These are phyloP conservation scores for Pheosia gnoma DNA, from an alignment of 2,888 invertebrate genomes.

Conservation along the genomic window DNA sequence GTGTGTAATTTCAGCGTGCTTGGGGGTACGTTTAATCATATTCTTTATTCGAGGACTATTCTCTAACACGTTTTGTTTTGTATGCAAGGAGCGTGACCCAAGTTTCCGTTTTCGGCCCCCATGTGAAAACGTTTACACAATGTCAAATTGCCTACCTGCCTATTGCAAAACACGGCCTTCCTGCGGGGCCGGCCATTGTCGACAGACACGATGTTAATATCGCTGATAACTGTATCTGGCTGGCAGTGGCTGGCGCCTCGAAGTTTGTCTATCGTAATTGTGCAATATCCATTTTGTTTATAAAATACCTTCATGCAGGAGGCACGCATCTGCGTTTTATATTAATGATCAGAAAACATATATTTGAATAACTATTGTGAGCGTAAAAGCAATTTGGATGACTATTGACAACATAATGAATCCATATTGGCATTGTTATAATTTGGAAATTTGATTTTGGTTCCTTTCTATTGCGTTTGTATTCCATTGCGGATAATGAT, in stretches of 20 bases:
- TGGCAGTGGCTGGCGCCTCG: conserved; percentile 29
- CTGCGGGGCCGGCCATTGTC: conserved; percentile 55
- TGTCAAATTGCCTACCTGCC: conserved; percentile 71
- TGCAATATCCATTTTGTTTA: conserved; percentile 31
- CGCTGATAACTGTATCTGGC: conserved; percentile 44
- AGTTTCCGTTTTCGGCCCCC: conserved; percentile 73
- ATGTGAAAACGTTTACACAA: conserved; percentile 78
- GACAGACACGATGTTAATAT: conserved; percentile 43
- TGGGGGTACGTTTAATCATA: conserved; percentile 30
- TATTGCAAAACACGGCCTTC: conserved; percentile 68
- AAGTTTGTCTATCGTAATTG: conserved; percentile 36
- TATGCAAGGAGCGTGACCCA: conserved; percentile 71
- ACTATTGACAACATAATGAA: no score
- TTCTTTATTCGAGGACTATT: conserved; percentile 32
- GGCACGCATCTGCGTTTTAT: neutral
- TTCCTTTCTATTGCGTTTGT: no score
- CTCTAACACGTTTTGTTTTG: conserved; percentile 48
- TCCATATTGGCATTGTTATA: neutral
- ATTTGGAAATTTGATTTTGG: no score
- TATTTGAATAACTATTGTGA: neutral
- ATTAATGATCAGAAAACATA: neutral
- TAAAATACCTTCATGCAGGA: neutral
- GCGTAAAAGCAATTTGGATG: neutral
- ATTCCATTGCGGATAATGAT: neutral
- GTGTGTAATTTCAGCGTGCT: conserved; percentile 18